These are phyloP conservation scores for Coenonympha arcania DNA, from an alignment of 2,888 invertebrate genomes.

Conservation along the genomic window DNA sequence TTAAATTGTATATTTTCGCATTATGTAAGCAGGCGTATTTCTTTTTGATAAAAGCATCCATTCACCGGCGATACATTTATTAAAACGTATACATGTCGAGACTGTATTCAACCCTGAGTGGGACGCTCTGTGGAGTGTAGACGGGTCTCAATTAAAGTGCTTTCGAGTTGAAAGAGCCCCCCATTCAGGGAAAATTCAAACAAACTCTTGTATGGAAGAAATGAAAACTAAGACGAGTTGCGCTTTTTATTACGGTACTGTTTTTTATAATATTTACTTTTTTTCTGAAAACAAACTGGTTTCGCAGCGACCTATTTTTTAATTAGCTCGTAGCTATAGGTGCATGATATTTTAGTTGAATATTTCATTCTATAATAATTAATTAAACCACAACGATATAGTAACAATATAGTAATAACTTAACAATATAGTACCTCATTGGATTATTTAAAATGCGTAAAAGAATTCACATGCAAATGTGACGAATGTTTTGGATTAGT, in stretches of 20 bases:
- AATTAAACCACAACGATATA: not conserved
- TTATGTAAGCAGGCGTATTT: constrained; percentile 48
- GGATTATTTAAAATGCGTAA: too few relatives aligned
- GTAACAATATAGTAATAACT: too few relatives aligned
- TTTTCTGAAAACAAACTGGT: constrained; percentile 11
- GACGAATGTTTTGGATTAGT: too few relatives aligned
- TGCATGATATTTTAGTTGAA: not conserved
- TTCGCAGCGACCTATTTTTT: constrained; percentile 11
- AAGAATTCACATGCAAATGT: too few relatives aligned
- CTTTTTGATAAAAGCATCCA: constrained; percentile 65
- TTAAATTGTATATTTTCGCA: constrained; percentile 66
- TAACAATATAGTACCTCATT: too few relatives aligned
- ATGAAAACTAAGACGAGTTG: constrained; percentile 31
- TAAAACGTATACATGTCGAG: constrained; percentile 61
- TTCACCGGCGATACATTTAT: constrained; percentile 71
- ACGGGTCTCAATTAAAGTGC: constrained; percentile 45
- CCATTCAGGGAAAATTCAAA: constrained; percentile 38
- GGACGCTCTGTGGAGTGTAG: constrained; percentile 52
- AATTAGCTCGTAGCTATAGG: not conserved
- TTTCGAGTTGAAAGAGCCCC: constrained; percentile 36
- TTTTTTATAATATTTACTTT: constrained; percentile 16
- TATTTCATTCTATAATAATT: not conserved
- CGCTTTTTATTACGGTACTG: constrained; percentile 25
- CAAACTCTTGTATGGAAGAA: constrained; percentile 31
- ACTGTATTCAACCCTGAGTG: constrained; percentile 59